A percentile compares a stretch with the other conserved stretches of the same genome.
Evolutionary conservation across 1,140 invertebrate genomes (phyloP).

Genomic region (Lepidotrigona ventralis): DNA sequence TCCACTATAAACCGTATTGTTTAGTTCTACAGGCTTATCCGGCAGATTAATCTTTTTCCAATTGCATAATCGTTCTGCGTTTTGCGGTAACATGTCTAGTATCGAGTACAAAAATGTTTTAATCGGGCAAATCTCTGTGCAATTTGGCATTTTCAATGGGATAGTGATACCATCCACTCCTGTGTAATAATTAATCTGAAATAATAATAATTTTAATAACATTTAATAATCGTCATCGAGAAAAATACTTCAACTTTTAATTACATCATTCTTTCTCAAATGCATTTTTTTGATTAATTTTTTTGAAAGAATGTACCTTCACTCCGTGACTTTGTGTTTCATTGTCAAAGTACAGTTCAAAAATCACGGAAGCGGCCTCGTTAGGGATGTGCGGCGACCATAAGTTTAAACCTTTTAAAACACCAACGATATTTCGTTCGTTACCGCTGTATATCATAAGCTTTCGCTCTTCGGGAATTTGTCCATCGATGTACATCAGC

Average conservation of each 20-base stretch:
- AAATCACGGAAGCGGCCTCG: conserved; percentile 67
- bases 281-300: not conserved
- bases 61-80: conserved; percentile 54
- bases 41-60: conserved; percentile 11
- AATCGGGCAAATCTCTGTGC: conserved; percentile 63
- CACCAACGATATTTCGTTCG: conserved; percentile 68
- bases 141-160: conserved; percentile 51
- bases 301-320: conserved; percentile 62
- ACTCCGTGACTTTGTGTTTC: conserved; percentile 61
- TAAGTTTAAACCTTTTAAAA: conserved; percentile 66
- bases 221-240: not conserved
- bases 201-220: conserved; percentile 18
- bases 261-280: not conserved
- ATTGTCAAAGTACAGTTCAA: conserved; percentile 69
- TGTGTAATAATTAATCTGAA: conserved; percentile 67
- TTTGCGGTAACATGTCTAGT: conserved; percentile 42
- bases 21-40: not conserved
- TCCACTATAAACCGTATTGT: not conserved
- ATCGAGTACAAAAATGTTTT: conserved; percentile 51
- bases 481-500: conserved; percentile 33
- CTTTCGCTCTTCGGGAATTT: conserved; percentile 48
- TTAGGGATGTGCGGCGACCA: conserved; percentile 59
- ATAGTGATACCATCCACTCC: conserved; percentile 42
- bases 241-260: not conserved
- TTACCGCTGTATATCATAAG: conserved; percentile 72